phyloP scores from a whole-genome alignment of 2,888 invertebrate genomes.

The Sminthurinus aureus region DNA sequence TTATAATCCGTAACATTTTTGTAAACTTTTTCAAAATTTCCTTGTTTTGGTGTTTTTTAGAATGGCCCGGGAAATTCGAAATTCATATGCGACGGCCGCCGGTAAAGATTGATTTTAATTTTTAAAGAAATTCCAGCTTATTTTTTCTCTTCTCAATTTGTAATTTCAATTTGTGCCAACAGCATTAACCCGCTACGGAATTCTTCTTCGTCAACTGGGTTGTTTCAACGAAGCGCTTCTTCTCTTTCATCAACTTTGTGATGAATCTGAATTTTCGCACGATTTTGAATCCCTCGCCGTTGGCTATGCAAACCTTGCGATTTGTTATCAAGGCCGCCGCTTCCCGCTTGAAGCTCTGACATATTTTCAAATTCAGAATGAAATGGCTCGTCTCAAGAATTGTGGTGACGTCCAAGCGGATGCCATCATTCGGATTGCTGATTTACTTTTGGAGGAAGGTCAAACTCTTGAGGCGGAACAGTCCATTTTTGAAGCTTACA shows the following conservation, averaged over 20 bases:
- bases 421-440: background rate
- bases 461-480: slow-evolving; percentile 15
- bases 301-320: background rate
- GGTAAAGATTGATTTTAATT: no score
- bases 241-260: slow-evolving; percentile 3
- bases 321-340: slow-evolving; percentile 4
- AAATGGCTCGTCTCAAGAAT: background rate
- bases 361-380: background rate
- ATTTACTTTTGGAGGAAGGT: slow-evolving; percentile 15
- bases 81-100: background rate
- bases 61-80: slow-evolving; percentile 13
- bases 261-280: background rate
- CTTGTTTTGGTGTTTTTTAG: background rate
- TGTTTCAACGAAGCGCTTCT: background rate
- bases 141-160: no score
- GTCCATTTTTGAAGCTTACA: background rate
- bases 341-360: background rate
- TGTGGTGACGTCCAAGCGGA: background rate
- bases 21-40: background rate
- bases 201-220: background rate
- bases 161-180: no score
- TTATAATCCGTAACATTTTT: background rate
- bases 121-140: no score
- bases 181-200: slow-evolving; percentile 13
- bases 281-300: slow-evolving; percentile 22